These are phyloP conservation scores for Procavia capensis DNA, from an alignment of 2,113 vertebrate genomes.

Conservation along the genomic window DNA sequence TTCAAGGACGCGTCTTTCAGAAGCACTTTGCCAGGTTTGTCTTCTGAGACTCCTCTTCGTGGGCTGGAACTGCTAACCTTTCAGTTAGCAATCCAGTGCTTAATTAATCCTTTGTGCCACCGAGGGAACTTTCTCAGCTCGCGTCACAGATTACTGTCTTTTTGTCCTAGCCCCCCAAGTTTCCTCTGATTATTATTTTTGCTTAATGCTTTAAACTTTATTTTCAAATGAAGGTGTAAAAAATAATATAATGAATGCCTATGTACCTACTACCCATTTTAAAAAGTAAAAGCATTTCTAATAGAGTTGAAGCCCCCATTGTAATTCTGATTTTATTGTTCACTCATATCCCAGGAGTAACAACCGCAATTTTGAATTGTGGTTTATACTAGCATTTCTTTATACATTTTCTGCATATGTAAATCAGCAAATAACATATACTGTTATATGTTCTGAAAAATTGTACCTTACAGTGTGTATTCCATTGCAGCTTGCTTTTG, in stretches of 20 bases:
- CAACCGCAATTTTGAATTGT: background rate
- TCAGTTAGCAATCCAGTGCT: background rate
- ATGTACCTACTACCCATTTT: background rate
- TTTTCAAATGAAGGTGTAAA: conserved; percentile 5
- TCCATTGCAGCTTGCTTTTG: background rate
- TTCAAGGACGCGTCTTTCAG: background rate
- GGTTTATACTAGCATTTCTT: background rate
- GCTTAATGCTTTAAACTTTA: background rate
- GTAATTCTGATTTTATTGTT: background rate
- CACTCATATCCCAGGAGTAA: background rate
- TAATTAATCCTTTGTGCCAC: background rate
- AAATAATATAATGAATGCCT: background rate
- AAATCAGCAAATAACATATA: background rate
- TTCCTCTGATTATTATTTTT: background rate
- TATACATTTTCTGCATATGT: background rate
- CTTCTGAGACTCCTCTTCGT: background rate
- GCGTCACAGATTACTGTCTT: background rate
- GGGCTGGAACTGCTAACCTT: background rate
- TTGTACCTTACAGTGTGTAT: background rate
- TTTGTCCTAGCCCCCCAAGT: background rate
- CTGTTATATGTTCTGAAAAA: background rate
- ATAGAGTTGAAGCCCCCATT: background rate
- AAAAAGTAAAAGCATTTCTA: background rate
- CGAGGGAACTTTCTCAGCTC: background rate
- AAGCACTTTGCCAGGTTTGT: background rate